phyloP scores from a whole-genome alignment of 92 coral and sea anemone species.

The Parazoanthus atlanticus region DNA sequence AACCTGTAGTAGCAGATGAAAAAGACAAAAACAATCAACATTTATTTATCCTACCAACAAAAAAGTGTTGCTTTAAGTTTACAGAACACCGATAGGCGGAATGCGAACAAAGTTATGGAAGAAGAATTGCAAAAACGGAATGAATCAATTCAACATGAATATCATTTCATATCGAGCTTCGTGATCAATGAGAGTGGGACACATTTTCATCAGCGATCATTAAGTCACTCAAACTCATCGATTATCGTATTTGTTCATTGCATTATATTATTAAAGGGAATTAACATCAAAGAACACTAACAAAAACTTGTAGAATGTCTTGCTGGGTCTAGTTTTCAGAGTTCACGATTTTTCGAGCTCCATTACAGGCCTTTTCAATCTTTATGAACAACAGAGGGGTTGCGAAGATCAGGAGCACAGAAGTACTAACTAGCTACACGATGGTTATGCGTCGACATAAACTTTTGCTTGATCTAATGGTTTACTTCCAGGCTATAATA shows the following conservation, averaged over 20 bases:
- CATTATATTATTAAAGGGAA: neutral
- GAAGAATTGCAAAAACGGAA: neutral
- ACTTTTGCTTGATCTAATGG: neutral
- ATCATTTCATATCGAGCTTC: neutral
- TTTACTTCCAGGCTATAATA: too few relatives aligned
- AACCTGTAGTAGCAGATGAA: neutral
- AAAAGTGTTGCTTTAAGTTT: neutral
- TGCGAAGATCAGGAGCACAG: neutral
- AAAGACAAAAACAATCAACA: neutral
- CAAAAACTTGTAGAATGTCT: neutral
- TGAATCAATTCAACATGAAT: too few relatives aligned
- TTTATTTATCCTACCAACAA: neutral
- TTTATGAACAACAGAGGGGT: neutral
- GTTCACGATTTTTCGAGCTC: neutral
- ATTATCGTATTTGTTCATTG: neutral
- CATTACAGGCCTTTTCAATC: neutral
- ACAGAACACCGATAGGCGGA: too few relatives aligned
- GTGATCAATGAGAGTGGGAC: neutral
- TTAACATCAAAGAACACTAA: neutral
- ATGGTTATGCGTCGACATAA: neutral
- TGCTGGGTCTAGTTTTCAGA: neutral
- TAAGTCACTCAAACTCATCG: neutral
- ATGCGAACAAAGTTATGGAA: too few relatives aligned
- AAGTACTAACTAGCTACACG: neutral
- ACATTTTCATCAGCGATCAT: neutral